Conservation (phyloP, 2,888 invertebrate genomes). For the Luperina nickerlii region DNA sequence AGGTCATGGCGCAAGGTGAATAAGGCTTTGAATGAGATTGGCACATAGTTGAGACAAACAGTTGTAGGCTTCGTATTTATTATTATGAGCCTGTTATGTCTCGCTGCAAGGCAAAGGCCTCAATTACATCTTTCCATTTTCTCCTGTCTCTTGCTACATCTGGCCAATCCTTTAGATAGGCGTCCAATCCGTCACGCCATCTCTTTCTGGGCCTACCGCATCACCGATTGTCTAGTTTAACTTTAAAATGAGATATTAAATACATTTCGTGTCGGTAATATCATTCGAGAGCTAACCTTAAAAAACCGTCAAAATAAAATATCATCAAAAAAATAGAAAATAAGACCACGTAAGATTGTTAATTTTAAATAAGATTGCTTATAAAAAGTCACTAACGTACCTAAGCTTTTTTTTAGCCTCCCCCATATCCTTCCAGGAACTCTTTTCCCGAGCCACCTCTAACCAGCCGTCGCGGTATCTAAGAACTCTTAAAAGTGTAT, state of each 20-base stretch:
- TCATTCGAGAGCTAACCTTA: not conserved
- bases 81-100: no score
- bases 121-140: no score
- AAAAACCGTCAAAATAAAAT: not conserved
- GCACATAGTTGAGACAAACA: conserved; percentile 24
- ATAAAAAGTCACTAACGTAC: no score
- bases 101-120: no score
- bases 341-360: not conserved
- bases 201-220: no score
- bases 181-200: no score
- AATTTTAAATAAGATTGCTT: not conserved
- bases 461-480: not conserved
- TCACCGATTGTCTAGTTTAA: not conserved
- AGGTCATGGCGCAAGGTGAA: conserved; percentile 50
- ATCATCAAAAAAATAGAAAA: not conserved
- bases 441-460: not conserved
- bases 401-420: no score
- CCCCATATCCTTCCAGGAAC: not conserved
- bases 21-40: conserved; percentile 43
- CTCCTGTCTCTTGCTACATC: no score
- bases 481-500: no score
- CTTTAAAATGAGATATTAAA: conserved; percentile 23
- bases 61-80: conserved; percentile 2
- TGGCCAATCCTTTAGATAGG: no score
- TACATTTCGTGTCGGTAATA: not conserved